phyloP scores from a whole-genome alignment of 2,113 vertebrate genomes.

The Stegastes partitus region DNA sequence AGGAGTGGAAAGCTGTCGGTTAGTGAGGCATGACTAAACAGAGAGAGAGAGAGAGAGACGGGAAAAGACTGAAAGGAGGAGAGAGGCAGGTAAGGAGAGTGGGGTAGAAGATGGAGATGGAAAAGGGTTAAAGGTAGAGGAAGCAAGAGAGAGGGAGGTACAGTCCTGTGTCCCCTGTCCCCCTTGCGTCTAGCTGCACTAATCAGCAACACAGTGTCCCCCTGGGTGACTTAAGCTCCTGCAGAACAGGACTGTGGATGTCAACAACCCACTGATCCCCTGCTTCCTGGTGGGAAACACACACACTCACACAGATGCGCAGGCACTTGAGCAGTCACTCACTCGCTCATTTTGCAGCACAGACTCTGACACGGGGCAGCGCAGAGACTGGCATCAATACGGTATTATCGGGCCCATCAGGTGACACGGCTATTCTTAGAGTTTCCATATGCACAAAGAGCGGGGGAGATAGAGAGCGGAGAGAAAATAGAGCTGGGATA shows the following conservation, averaged over 20 bases:
- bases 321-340: constrained; percentile 45
- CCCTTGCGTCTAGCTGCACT: constrained; percentile 28
- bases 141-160: background rate
- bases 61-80: constrained; percentile 27
- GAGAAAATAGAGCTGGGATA: constrained; percentile 11
- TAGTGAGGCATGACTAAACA: constrained; percentile 56
- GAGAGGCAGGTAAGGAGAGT: constrained; percentile 33
- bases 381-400: constrained; percentile 71
- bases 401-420: constrained; percentile 78
- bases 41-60: constrained; percentile 12
- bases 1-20: constrained; percentile 59
- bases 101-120: constrained; percentile 35
- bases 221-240: constrained; percentile 55
- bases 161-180: constrained; percentile 22
- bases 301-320: constrained; percentile 27
- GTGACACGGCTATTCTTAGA: constrained; percentile 84
- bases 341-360: constrained; percentile 46
- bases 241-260: constrained; percentile 65
- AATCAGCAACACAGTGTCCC: constrained; percentile 56
- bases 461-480: constrained; percentile 16
- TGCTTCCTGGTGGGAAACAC: constrained; percentile 40
- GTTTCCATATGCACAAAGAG: constrained; percentile 69
- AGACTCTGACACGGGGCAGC: constrained; percentile 50
- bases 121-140: constrained; percentile 17
- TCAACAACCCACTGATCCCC: constrained; percentile 61